A percentile compares a stretch with the other conserved stretches of the same genome.
phyloP scores from a whole-genome alignment of 1,140 invertebrate species.

The Musca vetustissima region DNA sequence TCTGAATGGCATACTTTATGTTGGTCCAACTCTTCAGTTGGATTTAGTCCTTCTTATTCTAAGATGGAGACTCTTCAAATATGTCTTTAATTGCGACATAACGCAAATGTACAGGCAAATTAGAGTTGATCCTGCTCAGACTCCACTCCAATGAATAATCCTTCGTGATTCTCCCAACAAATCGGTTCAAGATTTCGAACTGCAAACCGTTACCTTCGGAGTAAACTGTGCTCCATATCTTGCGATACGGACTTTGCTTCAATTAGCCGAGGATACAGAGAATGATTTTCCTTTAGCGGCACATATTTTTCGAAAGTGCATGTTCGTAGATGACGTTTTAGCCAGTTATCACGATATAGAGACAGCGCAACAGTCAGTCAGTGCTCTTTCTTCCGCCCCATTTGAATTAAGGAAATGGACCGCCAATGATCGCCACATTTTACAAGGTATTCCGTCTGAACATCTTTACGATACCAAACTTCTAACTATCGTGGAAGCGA shows the following conservation, averaged over 20 bases:
- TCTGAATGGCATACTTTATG: constrained; percentile 45
- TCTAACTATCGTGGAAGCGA: neutral
- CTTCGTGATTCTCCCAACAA: neutral
- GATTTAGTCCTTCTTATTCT: constrained; percentile 48
- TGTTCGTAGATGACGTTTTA: neutral
- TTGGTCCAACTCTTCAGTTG: constrained; percentile 44
- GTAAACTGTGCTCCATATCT: no score
- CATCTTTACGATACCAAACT: constrained; percentile 22
- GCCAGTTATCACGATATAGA: neutral
- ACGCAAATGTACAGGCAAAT: constrained; percentile 51
- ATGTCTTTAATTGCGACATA: constrained; percentile 42
- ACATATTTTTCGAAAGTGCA: neutral
- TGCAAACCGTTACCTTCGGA: no score
- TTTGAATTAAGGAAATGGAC: neutral
- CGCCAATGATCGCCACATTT: neutral
- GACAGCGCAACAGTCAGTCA: neutral
- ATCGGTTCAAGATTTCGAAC: neutral
- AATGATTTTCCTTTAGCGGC: neutral
- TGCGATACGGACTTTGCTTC: neutral
- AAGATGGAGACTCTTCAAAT: constrained; percentile 40
- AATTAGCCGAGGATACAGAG: neutral
- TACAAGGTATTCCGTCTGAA: constrained; percentile 28
- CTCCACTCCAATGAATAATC: neutral
- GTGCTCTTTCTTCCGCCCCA: neutral
- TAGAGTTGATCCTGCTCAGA: neutral